A percentile compares a stretch with the other conserved stretches of the same genome.
These are phyloP conservation scores for Chymomyza fuscimana DNA, from an alignment of 2,888 invertebrate species.

Conservation along the genomic window DNA sequence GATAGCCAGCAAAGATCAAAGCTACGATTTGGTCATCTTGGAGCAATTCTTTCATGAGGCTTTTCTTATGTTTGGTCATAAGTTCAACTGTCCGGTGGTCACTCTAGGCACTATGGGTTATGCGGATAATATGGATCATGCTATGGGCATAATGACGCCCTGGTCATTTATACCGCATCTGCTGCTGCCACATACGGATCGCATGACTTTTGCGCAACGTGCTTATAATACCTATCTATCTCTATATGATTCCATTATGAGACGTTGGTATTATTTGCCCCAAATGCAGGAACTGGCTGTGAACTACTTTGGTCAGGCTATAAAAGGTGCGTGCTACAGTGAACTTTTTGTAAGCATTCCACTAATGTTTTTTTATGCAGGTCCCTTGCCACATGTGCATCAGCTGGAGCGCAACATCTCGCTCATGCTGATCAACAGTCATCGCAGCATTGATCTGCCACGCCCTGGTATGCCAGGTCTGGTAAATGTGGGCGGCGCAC, in stretches of 20 bases:
- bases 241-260: conserved; percentile 69
- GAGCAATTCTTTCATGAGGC: conserved; percentile 80
- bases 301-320: conserved; percentile 67
- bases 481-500: conserved; percentile 78
- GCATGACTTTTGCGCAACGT: conserved; percentile 78
- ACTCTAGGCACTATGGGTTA: conserved; percentile 79
- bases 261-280: conserved; percentile 77
- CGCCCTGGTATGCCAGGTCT: conserved; percentile 79
- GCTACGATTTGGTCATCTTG: conserved; percentile 79
- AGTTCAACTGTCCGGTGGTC: conserved; percentile 79
- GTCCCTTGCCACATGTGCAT: conserved; percentile 77
- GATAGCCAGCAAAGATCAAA: conserved; percentile 75
- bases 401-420: conserved; percentile 81
- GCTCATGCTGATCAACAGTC: conserved; percentile 81
- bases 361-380: conserved; percentile 36
- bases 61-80: conserved; percentile 79
- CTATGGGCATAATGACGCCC: conserved; percentile 78
- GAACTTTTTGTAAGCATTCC: not conserved
- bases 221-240: conserved; percentile 77
- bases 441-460: conserved; percentile 80
- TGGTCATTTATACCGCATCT: conserved; percentile 78
- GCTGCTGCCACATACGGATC: conserved; percentile 75
- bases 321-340: conserved; percentile 57
- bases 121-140: conserved; percentile 79
- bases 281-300: conserved; percentile 77